Conservation (phyloP, 37 sponge, comb jelly and placozoan genomes). For the Bolinopsis microptera region DNA sequence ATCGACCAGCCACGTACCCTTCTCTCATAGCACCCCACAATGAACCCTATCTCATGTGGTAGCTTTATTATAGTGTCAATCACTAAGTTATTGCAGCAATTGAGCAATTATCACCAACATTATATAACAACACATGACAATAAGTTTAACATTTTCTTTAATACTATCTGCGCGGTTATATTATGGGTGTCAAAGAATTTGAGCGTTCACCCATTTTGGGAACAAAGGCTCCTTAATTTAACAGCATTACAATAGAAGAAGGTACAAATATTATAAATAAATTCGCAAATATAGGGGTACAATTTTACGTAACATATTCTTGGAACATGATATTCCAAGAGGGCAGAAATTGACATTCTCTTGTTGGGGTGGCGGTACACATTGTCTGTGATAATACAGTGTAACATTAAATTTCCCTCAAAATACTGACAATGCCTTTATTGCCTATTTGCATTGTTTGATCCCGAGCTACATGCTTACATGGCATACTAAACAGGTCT, state of each 20-base stretch:
- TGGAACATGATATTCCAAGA: too few species aligned
- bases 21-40: neutral
- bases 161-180: neutral
- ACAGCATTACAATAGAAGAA: too few species aligned
- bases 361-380: neutral
- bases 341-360: neutral
- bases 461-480: neutral
- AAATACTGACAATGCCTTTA: neutral
- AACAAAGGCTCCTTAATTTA: too few species aligned
- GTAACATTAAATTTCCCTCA: neutral
- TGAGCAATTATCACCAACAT: neutral
- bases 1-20: neutral
- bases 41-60: neutral
- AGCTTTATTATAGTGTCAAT: neutral
- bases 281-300: neutral
- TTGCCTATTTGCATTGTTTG: neutral
- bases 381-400: neutral
- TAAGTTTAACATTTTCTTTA: neutral
- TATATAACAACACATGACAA: neutral
- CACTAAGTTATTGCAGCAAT: neutral
- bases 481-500: neutral
- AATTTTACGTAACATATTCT: neutral
- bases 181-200: neutral
- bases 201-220: neutral
- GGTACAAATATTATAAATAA: neutral